Conservation (phyloP, 92 coral and sea anemone species). For the Epizoanthus stellaris region DNA sequence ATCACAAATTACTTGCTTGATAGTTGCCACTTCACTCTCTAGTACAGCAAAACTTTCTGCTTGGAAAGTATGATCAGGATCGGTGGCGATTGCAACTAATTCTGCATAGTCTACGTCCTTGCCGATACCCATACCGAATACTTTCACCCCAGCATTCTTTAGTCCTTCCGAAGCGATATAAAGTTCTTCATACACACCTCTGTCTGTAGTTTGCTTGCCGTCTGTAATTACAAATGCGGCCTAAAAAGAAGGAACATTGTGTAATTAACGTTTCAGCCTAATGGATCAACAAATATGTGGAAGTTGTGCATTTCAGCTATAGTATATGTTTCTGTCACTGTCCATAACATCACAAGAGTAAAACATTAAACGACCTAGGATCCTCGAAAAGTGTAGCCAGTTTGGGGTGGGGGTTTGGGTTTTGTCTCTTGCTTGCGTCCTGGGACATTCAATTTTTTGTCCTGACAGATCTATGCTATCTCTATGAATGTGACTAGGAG, state of each 20-base stretch:
- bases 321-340: too few species aligned
- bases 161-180: not conserved
- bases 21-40: not conserved
- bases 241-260: not conserved
- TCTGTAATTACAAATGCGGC: not conserved
- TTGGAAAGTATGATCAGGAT: not conserved
- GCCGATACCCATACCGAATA: constrained; percentile 1
- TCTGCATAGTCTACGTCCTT: not conserved
- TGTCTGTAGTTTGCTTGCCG: not conserved
- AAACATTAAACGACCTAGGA: too few species aligned
- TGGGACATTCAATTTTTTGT: too few species aligned
- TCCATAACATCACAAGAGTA: too few species aligned
- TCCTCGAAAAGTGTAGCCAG: too few species aligned
- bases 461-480: too few species aligned
- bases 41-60: not conserved
- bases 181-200: not conserved
- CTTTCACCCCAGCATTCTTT: not conserved
- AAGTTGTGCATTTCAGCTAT: too few species aligned
- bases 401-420: too few species aligned
- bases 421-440: too few species aligned
- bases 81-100: not conserved
- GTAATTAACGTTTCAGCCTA: not conserved
- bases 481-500: too few species aligned
- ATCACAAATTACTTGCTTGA: not conserved
- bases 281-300: too few species aligned